These are phyloP conservation scores for Mus minutoides DNA, from an alignment of 2,797 vertebrate genomes.

Conservation along the genomic window DNA sequence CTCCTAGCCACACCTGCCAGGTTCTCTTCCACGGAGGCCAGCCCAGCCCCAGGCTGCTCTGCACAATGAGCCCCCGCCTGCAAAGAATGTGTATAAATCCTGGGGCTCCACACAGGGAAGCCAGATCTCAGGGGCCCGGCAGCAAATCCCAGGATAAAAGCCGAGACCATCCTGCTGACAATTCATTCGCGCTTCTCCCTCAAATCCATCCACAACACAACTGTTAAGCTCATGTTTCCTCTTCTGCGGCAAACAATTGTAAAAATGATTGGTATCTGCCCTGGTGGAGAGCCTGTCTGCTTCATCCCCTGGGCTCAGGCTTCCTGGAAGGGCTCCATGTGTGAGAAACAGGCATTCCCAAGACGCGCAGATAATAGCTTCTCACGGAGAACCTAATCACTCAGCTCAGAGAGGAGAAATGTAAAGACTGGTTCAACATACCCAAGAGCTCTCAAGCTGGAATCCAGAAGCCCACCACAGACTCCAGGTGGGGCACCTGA, in stretches of 20 bases:
- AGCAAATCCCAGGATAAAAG: slow-evolving; percentile 83
- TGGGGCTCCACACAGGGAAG: slow-evolving; percentile 73
- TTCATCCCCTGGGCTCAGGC: slow-evolving; percentile 74
- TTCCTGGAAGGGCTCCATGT: slow-evolving; percentile 69
- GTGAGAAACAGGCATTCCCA: slow-evolving; percentile 60
- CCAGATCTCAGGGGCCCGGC: not conserved
- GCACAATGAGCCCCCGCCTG: slow-evolving; percentile 74
- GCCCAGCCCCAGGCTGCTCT: slow-evolving; percentile 61
- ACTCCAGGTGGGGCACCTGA: not conserved
- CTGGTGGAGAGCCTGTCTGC: slow-evolving; percentile 27
- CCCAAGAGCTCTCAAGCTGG: not conserved
- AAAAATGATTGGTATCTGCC: slow-evolving; percentile 83
- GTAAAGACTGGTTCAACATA: slow-evolving; percentile 9
- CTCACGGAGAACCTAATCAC: slow-evolving; percentile 60
- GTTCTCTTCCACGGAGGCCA: slow-evolving; percentile 55
- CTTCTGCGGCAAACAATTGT: slow-evolving; percentile 83
- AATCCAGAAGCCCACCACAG: not conserved
- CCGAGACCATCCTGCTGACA: slow-evolving; percentile 82
- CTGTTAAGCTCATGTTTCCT: slow-evolving; percentile 79
- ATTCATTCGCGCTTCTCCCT: slow-evolving; percentile 77
- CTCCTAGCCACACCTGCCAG: slow-evolving; percentile 73
- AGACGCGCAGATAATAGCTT: slow-evolving; percentile 54
- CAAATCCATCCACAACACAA: slow-evolving; percentile 83
- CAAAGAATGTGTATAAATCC: slow-evolving; percentile 78
- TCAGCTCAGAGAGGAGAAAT: slow-evolving; percentile 56